phyloP scores from a whole-genome alignment of 1,140 invertebrate genomes.

The Wiebesia pumilae region DNA sequence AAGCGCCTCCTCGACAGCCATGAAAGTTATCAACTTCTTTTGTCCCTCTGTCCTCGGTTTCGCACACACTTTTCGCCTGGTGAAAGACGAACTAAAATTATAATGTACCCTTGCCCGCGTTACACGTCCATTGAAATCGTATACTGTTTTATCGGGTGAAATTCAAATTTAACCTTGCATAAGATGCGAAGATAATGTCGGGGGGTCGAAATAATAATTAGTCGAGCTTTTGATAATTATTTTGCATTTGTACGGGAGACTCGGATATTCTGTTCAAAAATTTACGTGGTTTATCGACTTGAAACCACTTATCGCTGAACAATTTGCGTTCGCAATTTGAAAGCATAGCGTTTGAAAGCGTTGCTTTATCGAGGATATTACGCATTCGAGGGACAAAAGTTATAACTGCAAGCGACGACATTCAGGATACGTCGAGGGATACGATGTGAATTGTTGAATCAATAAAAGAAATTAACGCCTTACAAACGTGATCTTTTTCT shows the following conservation, averaged over 20 bases:
- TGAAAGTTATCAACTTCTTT: slow-evolving; percentile 36
- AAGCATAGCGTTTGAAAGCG: too few species aligned
- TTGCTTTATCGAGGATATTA: too few species aligned
- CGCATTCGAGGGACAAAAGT: too few species aligned
- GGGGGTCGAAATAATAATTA: neutral
- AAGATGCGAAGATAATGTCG: neutral
- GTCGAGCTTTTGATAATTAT: neutral
- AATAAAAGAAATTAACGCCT: too few species aligned
- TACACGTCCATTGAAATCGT: neutral
- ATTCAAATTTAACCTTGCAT: neutral
- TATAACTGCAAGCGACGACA: too few species aligned
- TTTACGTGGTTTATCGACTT: neutral
- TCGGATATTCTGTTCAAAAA: neutral
- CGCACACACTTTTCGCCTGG: neutral
- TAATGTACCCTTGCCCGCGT: neutral
- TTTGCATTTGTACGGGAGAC: neutral
- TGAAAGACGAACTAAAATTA: neutral
- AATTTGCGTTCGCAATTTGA: too few species aligned
- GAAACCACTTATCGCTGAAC: too few species aligned
- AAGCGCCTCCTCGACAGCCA: neutral
- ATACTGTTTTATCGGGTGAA: neutral
- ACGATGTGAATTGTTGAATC: too few species aligned
- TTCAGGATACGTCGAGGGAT: too few species aligned
- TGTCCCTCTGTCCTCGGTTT: neutral
- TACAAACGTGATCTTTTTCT: too few species aligned